phyloP scores from a whole-genome alignment of 2,888 invertebrate genomes.

The Drosophila subquinaria region DNA sequence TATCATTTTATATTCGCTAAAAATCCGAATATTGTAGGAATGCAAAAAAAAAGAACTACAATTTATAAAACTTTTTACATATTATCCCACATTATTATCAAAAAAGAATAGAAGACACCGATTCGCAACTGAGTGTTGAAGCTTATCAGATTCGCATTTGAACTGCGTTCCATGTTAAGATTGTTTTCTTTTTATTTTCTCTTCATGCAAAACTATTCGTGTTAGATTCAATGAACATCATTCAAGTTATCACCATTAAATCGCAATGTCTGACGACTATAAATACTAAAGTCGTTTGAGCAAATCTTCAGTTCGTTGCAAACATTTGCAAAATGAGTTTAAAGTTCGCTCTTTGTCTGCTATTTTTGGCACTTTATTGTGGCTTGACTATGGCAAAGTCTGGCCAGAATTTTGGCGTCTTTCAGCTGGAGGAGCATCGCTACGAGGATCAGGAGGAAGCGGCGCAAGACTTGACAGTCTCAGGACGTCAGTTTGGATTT shows the following conservation, averaged over 20 bases:
- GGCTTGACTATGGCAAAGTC: not conserved
- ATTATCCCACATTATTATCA: too few species aligned
- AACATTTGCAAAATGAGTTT: constrained; percentile 13
- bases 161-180: too few species aligned
- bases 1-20: too few species aligned
- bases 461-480: not conserved
- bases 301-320: constrained; percentile 5
- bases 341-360: not conserved
- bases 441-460: not conserved
- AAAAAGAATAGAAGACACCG: too few species aligned
- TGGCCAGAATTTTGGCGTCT: not conserved
- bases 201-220: too few species aligned
- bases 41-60: too few species aligned
- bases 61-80: too few species aligned
- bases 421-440: not conserved
- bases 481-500: not conserved
- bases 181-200: too few species aligned
- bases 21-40: too few species aligned
- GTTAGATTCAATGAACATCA: not conserved
- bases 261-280: not conserved
- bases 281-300: not conserved
- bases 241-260: not conserved
- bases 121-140: too few species aligned
- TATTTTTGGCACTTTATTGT: constrained; percentile 6
- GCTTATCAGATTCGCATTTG: too few species aligned